These are phyloP conservation scores for Drosophila neonasuta DNA, from an alignment of 2,888 invertebrate genomes.

Conservation along the genomic window DNA sequence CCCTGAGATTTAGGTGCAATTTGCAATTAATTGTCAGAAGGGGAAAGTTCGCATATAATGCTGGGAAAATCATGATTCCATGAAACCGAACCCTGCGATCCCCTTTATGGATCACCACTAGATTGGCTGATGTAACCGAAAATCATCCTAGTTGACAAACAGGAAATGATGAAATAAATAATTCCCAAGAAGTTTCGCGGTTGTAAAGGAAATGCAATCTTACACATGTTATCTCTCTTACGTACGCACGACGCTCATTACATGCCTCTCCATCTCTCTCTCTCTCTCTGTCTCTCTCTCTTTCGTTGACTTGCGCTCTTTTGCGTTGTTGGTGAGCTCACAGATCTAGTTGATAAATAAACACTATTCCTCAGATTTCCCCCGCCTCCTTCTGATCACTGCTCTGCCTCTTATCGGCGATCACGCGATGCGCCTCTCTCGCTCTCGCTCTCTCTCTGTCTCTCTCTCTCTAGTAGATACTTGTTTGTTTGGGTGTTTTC, in stretches of 20 bases:
- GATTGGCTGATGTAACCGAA: neutral
- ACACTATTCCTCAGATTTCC: conserved; percentile 5
- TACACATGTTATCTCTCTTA: neutral
- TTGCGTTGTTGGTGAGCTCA: conserved; percentile 9
- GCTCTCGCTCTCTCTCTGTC: neutral
- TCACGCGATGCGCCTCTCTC: conserved; percentile 43
- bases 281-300: neutral
- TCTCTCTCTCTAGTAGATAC: neutral
- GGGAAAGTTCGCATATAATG: neutral
- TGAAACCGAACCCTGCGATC: neutral
- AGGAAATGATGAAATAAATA: conserved; percentile 6
- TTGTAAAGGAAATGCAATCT: neutral
- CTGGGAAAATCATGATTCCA: neutral
- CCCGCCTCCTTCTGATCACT: conserved; percentile 14
- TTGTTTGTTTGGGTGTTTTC: conserved; percentile 5
- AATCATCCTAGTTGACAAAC: conserved; percentile 1
- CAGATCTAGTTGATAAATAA: conserved; percentile 38
- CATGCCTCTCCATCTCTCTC: neutral
- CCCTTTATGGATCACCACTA: neutral
- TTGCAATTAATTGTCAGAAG: neutral
- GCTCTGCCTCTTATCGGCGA: conserved; percentile 40
- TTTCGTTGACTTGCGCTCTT: conserved; percentile 15
- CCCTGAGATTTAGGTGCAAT: neutral
- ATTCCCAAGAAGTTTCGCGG: conserved; percentile 2
- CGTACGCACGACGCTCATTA: neutral